Evolutionary conservation across 2,797 vertebrate species (phyloP), one percentile per base, ranked within the genome.

Genomic region (Sebastes taczanowskii): DNA sequence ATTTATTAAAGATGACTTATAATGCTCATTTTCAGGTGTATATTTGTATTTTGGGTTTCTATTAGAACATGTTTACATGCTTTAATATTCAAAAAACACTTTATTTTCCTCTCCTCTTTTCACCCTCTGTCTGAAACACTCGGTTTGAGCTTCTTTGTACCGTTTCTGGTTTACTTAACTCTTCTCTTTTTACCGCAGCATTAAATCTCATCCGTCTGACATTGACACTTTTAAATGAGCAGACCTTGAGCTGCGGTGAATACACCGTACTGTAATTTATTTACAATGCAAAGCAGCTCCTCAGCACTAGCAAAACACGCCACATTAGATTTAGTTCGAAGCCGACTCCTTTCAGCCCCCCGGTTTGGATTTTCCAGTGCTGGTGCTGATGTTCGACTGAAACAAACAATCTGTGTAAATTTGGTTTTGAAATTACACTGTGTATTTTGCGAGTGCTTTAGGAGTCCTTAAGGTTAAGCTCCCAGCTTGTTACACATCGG

Each of bases 391-490:
- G 30, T 60, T 49, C 13, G 25, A 32, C 22, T 58, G 63, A 63
- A 73, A 80, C 30, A 30, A 68, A 71, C 59, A 60, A 74, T 63
- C 56, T 56, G 8, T 3, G 20, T 2, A 27, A 55, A 68, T 58
- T 27, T 29, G 20, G 18, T 61, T 84, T 78, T 46, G 29, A 81
- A 82, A 85, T 71, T 1, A 73, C 29, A 49, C n/a, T 22, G 55
- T 71, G 67, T 5, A 29, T 78, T 86, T 71, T 69, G 46, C 30
- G 8, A 61, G 53, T 32, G 49, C 55, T 73, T 86, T 71, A 81
- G 30, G 67, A 80, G 78, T 74, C 75, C 66, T 86, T 32, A 77
- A 84, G 74, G 66, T 83, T 82, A 64, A 75, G 69, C 66, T 77
- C 69, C 56, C 42, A 42, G 71, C 60, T 82, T 64, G 77, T 81